Evolutionary conservation across 2,113 vertebrate genomes (phyloP), one percentile per base, ranked within the genome.

Genomic region (Sus scrofa): DNA sequence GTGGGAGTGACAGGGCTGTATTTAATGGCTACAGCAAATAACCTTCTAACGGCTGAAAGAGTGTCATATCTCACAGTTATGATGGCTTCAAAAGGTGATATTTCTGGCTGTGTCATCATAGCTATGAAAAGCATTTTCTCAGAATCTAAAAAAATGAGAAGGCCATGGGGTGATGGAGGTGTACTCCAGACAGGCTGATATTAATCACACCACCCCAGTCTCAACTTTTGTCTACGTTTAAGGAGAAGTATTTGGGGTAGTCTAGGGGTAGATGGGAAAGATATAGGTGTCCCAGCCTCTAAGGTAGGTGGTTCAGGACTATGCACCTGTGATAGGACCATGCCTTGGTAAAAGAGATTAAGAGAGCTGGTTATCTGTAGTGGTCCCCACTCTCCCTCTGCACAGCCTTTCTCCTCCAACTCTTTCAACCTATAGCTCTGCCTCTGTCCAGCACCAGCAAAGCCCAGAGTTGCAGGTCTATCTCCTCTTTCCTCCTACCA

Each of bases 61-160:
- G 97, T 96, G 96, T 96, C 97, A 97, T 98, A 98, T 95, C 97
- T 98, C 98, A 98, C 9, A 11, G 97, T 98, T 98, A 98, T 96
- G 98, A 97, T 98, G 96, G 97, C 98, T 98, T 98, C 98, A 97
- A 97, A 98, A 96, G 97, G 96, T 98, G 97, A 98, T 98, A 98
- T 98, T 98, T 98, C 98, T 97, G 97, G 92, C 85, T 98, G 94
- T 98, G 97, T 97, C 97, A 98, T 98, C 98, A 97, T 96, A 96
- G 97, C 96, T 92, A 94, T 98, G 98, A 96, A 98, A 98, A 97
- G 97, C 97, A 97, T 97, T 98, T 98, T 98, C 95, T 98, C 98
- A 97, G 87, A 96, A 96, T 95, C 92, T 85, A 96, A 97, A 98
- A 98, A 97, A 97, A 97, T 97, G 94, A 68, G 60, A 97, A 95